phyloP scores from a whole-genome alignment of 2,797 vertebrate genomes.

The Neosilurus mollespiculum region DNA sequence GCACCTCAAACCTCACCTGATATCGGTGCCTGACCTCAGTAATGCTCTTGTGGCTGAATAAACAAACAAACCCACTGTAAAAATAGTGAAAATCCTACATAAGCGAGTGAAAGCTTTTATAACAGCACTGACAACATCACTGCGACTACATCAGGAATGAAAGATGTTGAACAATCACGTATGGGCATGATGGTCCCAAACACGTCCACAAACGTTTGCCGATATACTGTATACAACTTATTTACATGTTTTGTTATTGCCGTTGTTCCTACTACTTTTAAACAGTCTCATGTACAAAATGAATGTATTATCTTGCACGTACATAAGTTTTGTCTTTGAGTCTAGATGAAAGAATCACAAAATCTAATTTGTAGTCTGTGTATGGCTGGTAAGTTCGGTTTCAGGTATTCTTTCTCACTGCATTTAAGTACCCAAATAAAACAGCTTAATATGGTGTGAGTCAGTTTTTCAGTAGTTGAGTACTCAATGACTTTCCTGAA shows the following conservation, averaged over 20 bases:
- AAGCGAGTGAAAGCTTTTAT: not conserved
- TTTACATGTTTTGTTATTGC: not conserved
- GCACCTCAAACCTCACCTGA: not conserved
- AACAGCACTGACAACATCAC: not conserved
- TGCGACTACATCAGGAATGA: not conserved
- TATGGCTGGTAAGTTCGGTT: not conserved
- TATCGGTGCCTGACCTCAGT: not conserved
- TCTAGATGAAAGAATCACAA: not conserved
- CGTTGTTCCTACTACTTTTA: not conserved
- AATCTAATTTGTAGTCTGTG: not conserved
- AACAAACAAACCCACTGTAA: not conserved
- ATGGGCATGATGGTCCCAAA: not conserved
- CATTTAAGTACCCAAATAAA: conserved; percentile 1
- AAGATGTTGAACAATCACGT: not conserved
- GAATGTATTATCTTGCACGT: not conserved
- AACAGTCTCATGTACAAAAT: not conserved
- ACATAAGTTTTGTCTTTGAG: not conserved
- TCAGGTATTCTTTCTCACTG: not conserved
- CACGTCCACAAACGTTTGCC: not conserved
- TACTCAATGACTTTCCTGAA: no score
- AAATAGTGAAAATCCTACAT: not conserved
- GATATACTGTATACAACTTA: not conserved
- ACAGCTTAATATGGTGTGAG: not conserved
- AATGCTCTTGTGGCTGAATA: no score
- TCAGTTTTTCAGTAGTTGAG: not conserved